phyloP scores from a whole-genome alignment of 2,797 vertebrate genomes.

The Sparidentex hasta region DNA sequence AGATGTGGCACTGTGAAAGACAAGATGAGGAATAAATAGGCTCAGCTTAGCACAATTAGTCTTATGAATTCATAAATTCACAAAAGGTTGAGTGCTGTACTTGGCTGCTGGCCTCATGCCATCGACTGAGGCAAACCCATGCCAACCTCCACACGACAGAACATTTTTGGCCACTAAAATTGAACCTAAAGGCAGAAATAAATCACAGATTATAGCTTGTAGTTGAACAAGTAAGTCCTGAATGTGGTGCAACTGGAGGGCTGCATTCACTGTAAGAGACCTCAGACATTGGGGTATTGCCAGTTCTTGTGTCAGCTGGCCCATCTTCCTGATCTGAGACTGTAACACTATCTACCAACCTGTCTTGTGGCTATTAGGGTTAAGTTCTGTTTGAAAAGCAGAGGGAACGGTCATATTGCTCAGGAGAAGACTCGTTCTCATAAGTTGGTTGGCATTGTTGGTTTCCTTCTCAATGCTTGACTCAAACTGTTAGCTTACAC shows the following conservation, averaged over 20 bases:
- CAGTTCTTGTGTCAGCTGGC: neutral
- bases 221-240: neutral
- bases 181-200: neutral
- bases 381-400: too few species aligned
- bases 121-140: constrained; percentile 22
- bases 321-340: neutral
- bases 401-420: too few species aligned
- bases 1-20: constrained; percentile 3
- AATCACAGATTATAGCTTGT: neutral
- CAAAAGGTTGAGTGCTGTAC: constrained; percentile 25
- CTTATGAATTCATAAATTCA: constrained; percentile 56
- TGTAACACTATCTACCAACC: too few species aligned
- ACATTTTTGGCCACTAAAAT: neutral
- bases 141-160: constrained; percentile 13
- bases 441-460: too few species aligned
- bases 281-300: neutral
- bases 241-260: neutral
- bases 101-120: constrained; percentile 36
- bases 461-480: too few species aligned
- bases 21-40: constrained; percentile 34
- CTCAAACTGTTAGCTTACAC: too few species aligned
- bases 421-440: too few species aligned
- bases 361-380: too few species aligned
- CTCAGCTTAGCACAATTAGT: constrained; percentile 32
- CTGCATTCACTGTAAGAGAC: neutral